Conservation (phyloP, 1,140 invertebrate genomes). For the Zaprionus ornatus region DNA sequence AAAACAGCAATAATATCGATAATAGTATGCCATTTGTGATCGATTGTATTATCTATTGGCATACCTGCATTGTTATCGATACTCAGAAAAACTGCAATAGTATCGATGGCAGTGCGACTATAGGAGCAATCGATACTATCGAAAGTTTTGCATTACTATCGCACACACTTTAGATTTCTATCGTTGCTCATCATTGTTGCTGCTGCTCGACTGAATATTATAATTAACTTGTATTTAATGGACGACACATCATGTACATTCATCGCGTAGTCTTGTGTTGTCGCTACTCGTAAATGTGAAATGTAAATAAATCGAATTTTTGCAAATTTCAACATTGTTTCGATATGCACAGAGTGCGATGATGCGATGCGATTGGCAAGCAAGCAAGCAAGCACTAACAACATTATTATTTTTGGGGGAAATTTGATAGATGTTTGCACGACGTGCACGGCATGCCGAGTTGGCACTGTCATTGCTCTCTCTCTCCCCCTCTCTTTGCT, state of each 20-base stretch:
- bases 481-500: too few species aligned
- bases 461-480: neutral
- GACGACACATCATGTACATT: constrained; percentile 56
- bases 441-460: constrained; percentile 27
- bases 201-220: constrained; percentile 7
- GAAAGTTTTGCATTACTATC: too few species aligned
- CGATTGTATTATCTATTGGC: too few species aligned
- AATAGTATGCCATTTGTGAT: too few species aligned
- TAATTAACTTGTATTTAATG: constrained; percentile 17
- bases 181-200: neutral
- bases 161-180: neutral
- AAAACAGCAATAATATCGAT: too few species aligned
- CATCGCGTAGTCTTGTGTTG: constrained; percentile 42
- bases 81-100: too few species aligned
- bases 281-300: constrained; percentile 45
- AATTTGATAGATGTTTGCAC: constrained; percentile 33
- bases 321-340: constrained; percentile 58
- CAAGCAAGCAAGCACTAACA: constrained; percentile 7
- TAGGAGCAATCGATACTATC: too few species aligned
- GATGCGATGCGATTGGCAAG: neutral
- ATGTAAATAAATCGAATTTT: constrained; percentile 74
- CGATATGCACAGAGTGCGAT: neutral
- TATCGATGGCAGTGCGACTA: too few species aligned
- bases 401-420: constrained; percentile 24
- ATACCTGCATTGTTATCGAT: too few species aligned